Base-by-base conservation (phyloP, 1,140 invertebrate genomes). In the Spodoptera frugiperda region DNA sequence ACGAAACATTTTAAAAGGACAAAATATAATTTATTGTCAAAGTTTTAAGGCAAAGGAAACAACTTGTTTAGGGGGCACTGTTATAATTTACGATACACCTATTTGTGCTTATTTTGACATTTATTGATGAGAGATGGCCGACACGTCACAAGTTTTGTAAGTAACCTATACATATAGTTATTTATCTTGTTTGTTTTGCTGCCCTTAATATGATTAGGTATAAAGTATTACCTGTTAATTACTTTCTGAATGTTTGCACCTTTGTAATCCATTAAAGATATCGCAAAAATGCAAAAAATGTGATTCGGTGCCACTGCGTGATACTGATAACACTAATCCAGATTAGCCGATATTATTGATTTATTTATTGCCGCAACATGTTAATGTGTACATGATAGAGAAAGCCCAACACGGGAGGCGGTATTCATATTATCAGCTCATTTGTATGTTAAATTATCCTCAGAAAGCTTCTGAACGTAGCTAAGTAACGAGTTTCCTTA, bases 21-120 rank as follows among this genome's bases (percentile, higher is more conserved):
- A 59, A 73, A 73, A 44, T 73, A 61, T 73, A 73, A 73, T 61
- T 73, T 59, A 73, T 73, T 61, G 33, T 33, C 14, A 51, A 73
- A 73, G 71, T 73, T 73, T 59, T 25, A 25, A 73, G 21, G 21
- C 19, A 51, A 61, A 46, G 71, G 55, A 44, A 73, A 19, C 61
- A 61, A 73, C 53, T 72, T 72, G 57, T 48, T 39, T 59, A 25
- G 53, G 54, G n/a, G 44, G 51, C 54, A 48, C 33, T 51, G 71
- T 61, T 73, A 73, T 30, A 59, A 73, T 57, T 57, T 53, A 73
- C 48, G 70, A 46, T 25, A 61, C 61, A 67, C 30, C 33, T 39
- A 73, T 49, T 61, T n/a, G 44, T 49, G 55, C 9, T 39, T 39
- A 39, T 73, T 73, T 48, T 73, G 71, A 73, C 71, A 49, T 51